Percentiles rank a stretch among this genome's conserved stretches.
phyloP scores from a whole-genome alignment of 2,797 vertebrate genomes.

The Darevskia nairensis region DNA sequence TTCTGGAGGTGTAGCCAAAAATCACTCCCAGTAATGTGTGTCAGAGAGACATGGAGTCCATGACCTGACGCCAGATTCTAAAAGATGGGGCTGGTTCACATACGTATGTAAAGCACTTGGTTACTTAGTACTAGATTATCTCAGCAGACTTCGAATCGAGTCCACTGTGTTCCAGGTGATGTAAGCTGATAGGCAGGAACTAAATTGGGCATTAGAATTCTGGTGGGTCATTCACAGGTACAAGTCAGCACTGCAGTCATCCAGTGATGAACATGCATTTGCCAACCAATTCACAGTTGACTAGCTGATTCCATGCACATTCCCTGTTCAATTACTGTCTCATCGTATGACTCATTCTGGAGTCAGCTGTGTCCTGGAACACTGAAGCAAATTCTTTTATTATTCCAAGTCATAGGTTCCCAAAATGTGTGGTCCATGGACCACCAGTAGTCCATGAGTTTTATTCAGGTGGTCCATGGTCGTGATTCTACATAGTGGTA shows the following conservation, averaged over 20 bases:
- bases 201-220: background rate
- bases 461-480: too few species aligned
- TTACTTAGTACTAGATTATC: background rate
- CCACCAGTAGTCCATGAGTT: too few species aligned
- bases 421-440: too few species aligned
- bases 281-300: background rate
- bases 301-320: background rate
- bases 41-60: background rate
- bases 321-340: background rate
- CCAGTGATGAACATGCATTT: background rate
- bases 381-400: background rate
- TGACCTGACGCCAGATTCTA: background rate
- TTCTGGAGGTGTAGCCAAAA: background rate
- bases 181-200: background rate
- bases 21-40: background rate
- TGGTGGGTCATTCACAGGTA: background rate
- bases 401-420: background rate
- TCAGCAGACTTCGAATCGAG: background rate
- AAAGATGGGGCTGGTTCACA: background rate
- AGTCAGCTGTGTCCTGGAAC: background rate
- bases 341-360: background rate
- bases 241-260: background rate
- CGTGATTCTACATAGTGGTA: too few species aligned
- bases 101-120: background rate
- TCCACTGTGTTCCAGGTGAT: background rate